Conservation (phyloP, 2,113 vertebrate species). For the Antechinus stuartii region DNA sequence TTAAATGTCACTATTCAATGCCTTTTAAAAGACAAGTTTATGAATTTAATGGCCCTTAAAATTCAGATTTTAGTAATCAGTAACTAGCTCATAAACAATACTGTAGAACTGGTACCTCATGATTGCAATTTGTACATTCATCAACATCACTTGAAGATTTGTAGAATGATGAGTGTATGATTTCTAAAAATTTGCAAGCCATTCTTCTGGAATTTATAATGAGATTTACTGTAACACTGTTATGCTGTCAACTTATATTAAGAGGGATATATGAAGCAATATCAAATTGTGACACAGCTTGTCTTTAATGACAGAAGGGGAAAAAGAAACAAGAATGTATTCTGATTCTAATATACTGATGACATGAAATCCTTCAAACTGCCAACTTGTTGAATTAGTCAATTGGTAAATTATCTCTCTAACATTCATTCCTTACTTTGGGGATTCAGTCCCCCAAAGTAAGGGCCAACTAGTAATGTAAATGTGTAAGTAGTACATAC, state of each 20-base stretch:
- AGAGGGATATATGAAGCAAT: background rate
- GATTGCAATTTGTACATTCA: constrained; percentile 3
- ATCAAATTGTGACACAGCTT: background rate
- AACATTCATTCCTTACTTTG: constrained; percentile 15
- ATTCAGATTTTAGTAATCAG: background rate
- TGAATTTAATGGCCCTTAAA: background rate
- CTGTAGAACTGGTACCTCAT: background rate
- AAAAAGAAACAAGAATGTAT: background rate
- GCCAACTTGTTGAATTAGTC: constrained; percentile 44
- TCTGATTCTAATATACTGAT: constrained; percentile 6
- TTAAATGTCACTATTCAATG: background rate
- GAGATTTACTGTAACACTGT: constrained; percentile 19
- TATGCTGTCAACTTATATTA: background rate
- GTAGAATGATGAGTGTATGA: background rate
- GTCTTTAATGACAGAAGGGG: background rate
- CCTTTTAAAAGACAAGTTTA: background rate
- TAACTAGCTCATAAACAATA: constrained; percentile 13
- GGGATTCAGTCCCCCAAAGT: constrained; percentile 43
- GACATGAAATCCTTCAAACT: constrained; percentile 48
- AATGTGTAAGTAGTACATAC: constrained; percentile 40
- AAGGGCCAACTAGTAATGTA: constrained; percentile 35
- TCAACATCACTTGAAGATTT: constrained; percentile 17
- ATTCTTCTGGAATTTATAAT: constrained; percentile 11
- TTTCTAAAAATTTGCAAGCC: background rate
- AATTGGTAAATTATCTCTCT: constrained; percentile 26